Evolutionary conservation across 2,888 invertebrate species (phyloP).

Genomic region (Clanis bilineata): DNA sequence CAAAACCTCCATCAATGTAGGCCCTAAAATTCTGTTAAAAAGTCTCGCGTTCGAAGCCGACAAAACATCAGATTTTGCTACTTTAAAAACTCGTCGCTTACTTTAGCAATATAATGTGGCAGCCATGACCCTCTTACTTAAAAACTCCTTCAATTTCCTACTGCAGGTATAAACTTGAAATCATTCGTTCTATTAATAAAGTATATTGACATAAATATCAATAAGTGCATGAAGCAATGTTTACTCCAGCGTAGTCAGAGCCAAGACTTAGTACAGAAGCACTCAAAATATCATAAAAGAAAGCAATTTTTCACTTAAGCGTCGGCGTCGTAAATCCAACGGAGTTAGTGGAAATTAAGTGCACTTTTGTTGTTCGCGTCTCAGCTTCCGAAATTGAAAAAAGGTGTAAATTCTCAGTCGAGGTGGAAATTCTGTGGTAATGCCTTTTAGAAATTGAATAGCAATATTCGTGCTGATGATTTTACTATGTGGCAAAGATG

Average conservation of each 20-base stretch:
- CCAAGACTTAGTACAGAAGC: constrained; percentile 31
- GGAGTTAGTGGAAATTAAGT: constrained; percentile 62
- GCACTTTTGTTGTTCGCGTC: constrained; percentile 55
- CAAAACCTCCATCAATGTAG: too few relatives aligned
- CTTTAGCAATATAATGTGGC: too few relatives aligned
- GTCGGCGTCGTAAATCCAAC: constrained; percentile 57
- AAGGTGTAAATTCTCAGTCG: constrained; percentile 31
- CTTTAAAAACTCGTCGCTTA: too few relatives aligned
- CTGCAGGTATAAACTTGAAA: too few relatives aligned
- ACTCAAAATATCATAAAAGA: constrained; percentile 58
- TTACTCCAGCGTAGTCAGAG: constrained; percentile 18
- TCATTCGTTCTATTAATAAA: background rate
- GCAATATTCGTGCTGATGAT: constrained; percentile 22
- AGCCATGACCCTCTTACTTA: too few relatives aligned
- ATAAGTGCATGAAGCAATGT: constrained; percentile 18
- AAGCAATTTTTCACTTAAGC: constrained; percentile 64
- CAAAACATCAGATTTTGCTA: too few relatives aligned
- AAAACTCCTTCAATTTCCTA: too few relatives aligned
- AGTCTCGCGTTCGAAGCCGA: too few relatives aligned
- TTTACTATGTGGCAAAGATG: constrained; percentile 3
- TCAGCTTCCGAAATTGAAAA: constrained; percentile 37
- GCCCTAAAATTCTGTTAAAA: too few relatives aligned
- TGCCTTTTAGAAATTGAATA: constrained; percentile 27
- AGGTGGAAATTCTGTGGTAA: constrained; percentile 19
- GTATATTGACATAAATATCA: background rate